A percentile compares a stretch with the other conserved stretches of the same genome.
phyloP scores from a whole-genome alignment of 2,113 vertebrate species.

The Tachysurus fulvidraco region DNA sequence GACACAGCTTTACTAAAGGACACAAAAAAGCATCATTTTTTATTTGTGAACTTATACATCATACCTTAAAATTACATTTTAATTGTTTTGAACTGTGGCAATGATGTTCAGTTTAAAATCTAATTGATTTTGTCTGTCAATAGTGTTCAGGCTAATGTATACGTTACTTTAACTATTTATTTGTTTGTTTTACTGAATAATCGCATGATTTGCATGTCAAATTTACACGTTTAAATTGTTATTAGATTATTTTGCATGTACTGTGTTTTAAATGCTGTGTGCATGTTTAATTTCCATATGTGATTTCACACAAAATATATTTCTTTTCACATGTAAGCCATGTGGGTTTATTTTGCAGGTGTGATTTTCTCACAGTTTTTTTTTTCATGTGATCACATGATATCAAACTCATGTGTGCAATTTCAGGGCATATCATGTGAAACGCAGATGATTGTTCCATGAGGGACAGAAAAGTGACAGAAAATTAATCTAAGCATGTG shows the following conservation, averaged over 20 bases:
- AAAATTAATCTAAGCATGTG: neutral
- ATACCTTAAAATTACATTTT: neutral
- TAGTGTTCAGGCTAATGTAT: neutral
- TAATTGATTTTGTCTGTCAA: neutral
- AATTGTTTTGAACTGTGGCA: neutral
- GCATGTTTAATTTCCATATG: neutral
- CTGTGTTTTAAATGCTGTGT: neutral
- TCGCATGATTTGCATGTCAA: neutral
- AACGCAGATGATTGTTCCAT: neutral
- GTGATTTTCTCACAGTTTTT: neutral
- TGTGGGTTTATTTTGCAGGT: conserved; percentile 7
- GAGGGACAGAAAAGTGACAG: neutral
- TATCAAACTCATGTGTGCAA: neutral
- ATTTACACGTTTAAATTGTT: neutral
- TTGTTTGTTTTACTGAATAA: neutral
- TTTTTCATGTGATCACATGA: neutral
- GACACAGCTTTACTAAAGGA: neutral
- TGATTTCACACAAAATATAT: neutral
- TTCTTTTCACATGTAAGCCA: neutral
- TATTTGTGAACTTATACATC: neutral
- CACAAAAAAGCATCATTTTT: neutral
- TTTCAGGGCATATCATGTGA: neutral
- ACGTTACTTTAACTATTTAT: neutral
- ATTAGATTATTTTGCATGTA: neutral
- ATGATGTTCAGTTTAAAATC: neutral